Base-by-base conservation (phyloP, 2,797 vertebrate genomes). In the Macrochelys suwanniensis region DNA sequence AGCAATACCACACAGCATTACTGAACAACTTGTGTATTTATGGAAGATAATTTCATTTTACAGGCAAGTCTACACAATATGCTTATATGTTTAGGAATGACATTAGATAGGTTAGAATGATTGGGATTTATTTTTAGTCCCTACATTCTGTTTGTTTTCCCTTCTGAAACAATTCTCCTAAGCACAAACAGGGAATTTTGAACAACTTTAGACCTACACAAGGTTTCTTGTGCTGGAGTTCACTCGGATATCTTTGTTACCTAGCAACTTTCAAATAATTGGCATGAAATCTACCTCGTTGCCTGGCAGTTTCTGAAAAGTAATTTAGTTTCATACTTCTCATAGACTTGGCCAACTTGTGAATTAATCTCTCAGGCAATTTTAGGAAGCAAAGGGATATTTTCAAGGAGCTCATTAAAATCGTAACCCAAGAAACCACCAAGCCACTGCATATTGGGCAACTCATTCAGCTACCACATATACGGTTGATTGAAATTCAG, bases 311-410 rank as follows among this genome's bases (percentile, higher is more conserved):
- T 93, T 87, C 83, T 92, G 76, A 83, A 56, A 92, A 79, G 71
- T 19, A 79, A 79, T 45, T 96, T 76, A 89, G 53, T 92, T 96
- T 92, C 53, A 83, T 59, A 65, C 49, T 13, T 3, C 53, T 11
- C 42, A 23, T 50, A 80, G 76, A 81, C 16, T 2, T 17, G n/a
- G 84, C 26, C 80, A 87, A 13, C n/a, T 37, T 92, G 42, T 77
- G 17, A 90, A 54, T 25, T 87, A 84, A 94, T 81, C 88, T 93
- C 77, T 87, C 89, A 95, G 89, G 23, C 88, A 93, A 51, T 90
- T 53, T 2, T 59, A 28, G 3, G 65, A 84, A 88, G 76, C 26
- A 88, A n/a, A 76, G 1, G 1, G 21, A 31, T 59, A 82, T 82
- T 85, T 49, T 79, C 4, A 54, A 56, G 53, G 53, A 47, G 85